Evolutionary conservation across 2,888 invertebrate genomes (phyloP).

Genomic region (Tolmerus cingulatus): DNA sequence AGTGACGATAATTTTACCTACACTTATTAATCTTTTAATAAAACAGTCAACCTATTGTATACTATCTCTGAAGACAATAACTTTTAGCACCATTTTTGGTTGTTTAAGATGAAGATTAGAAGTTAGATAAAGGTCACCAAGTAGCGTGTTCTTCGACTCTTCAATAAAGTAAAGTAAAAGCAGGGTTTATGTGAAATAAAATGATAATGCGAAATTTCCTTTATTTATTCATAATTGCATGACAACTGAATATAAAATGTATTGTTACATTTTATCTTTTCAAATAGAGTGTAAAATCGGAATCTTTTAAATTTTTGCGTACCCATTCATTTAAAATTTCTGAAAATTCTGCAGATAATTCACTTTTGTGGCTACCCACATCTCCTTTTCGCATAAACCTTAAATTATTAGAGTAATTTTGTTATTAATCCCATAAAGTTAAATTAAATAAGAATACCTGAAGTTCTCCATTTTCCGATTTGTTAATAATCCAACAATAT

Average conservation of each 20-base stretch:
- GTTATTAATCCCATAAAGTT: background rate
- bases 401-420: background rate
- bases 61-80: no score
- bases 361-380: background rate
- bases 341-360: background rate
- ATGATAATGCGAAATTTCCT: background rate
- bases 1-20: no score
- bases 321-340: background rate
- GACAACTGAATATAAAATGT: background rate
- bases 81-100: no score
- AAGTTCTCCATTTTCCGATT: background rate
- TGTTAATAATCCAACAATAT: background rate
- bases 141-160: no score
- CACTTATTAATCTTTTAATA: no score
- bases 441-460: background rate
- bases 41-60: no score
- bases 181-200: no score
- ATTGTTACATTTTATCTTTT: background rate
- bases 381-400: constrained; percentile 2
- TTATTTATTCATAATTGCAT: background rate
- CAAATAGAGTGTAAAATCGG: background rate
- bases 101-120: no score
- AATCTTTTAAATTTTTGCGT: background rate
- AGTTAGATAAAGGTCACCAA: no score
- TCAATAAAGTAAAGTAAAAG: no score